Evolutionary conservation across 2,113 vertebrate species (phyloP).

Genomic region (Coturnix japonica): DNA sequence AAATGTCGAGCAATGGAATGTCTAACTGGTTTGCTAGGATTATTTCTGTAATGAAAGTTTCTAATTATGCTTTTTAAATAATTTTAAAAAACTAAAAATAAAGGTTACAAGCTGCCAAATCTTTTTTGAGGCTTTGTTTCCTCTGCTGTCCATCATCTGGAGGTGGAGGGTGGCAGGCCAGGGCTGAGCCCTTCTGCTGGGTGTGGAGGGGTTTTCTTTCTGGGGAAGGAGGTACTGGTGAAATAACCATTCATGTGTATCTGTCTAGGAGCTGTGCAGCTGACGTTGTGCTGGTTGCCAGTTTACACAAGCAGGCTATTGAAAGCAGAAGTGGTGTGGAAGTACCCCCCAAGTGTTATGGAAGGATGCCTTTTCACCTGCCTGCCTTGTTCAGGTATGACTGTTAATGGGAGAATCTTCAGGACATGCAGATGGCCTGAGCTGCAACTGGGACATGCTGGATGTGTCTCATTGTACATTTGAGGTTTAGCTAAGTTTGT

Average conservation of each 20-base stretch:
- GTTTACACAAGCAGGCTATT: not conserved
- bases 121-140: conserved; percentile 63
- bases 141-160: conserved; percentile 56
- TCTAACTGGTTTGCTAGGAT: conserved; percentile 83
- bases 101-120: conserved; percentile 83
- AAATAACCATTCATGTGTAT: not conserved
- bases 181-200: not conserved
- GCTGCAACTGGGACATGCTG: not conserved
- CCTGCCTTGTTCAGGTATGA: accelerated
- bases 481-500: accelerated
- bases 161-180: conserved; percentile 42
- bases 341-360: not conserved
- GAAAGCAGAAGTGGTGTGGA: not conserved
- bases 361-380: not conserved
- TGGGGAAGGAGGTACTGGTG: not conserved
- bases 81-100: conserved; percentile 84
- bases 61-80: conserved; percentile 87
- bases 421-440: accelerated
- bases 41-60: conserved; percentile 86
- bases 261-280: not conserved
- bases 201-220: not conserved
- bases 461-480: not conserved
- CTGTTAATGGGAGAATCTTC: not conserved
- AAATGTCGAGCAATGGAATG: conserved; percentile 76
- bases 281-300: accelerated